These are phyloP conservation scores for Rhinoderma darwinii DNA, from an alignment of 2,113 vertebrate species.

Conservation along the genomic window DNA sequence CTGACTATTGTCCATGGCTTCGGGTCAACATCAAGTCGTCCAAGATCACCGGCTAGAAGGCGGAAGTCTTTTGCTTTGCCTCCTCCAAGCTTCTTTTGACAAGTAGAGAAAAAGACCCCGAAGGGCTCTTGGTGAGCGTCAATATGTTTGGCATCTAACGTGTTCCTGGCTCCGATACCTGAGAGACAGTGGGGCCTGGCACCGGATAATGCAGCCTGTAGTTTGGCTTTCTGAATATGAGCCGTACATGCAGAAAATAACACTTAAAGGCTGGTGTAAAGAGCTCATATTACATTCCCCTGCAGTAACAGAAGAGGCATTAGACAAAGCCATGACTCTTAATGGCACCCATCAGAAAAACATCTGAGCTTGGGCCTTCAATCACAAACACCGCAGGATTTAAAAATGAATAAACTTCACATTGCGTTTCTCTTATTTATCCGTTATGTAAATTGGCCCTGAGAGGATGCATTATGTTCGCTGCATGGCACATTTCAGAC, in stretches of 20 bases:
- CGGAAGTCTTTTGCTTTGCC: constrained; percentile 60
- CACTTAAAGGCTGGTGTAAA: constrained; percentile 78
- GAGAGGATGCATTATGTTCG: constrained; percentile 79
- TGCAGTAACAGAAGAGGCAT: constrained; percentile 81
- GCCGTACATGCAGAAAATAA: constrained; percentile 74
- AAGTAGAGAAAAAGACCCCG: constrained; percentile 78
- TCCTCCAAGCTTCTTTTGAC: constrained; percentile 72
- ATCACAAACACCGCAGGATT: constrained; percentile 86
- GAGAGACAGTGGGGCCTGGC: constrained; percentile 73
- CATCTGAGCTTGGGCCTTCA: constrained; percentile 87
- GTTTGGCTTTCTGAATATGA: constrained; percentile 72
- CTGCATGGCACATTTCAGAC: constrained; percentile 75
- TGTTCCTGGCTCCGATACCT: constrained; percentile 78
- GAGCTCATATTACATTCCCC: constrained; percentile 74
- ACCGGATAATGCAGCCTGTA: constrained; percentile 72
- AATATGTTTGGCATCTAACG: constrained; percentile 84
- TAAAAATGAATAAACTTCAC: constrained; percentile 92
- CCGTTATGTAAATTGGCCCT: constrained; percentile 88
- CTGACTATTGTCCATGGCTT: constrained; percentile 5
- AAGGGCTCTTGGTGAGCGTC: constrained; percentile 76
- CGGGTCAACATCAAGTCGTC: constrained; percentile 24
- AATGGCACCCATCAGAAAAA: constrained; percentile 85
- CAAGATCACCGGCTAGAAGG: constrained; percentile 11
- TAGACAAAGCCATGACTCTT: constrained; percentile 83
- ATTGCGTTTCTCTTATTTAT: constrained; percentile 89